Evolutionary conservation across 2,888 invertebrate genomes (phyloP), one percentile per base, ranked within the genome.

Genomic region (Folsomia candida): DNA sequence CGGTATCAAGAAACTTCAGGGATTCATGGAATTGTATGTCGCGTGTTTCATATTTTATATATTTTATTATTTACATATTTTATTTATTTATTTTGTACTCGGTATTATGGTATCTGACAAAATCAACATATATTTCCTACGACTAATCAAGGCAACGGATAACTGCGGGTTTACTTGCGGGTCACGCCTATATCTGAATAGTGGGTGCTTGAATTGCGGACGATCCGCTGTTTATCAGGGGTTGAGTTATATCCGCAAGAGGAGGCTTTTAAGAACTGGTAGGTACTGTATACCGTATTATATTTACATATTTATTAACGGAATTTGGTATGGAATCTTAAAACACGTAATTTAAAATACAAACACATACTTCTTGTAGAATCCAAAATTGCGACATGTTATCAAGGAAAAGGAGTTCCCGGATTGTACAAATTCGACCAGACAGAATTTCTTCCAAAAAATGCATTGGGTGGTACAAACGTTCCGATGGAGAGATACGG

Each of bases 71-170:
- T n/a, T n/a, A n/a, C 9, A 22, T n/a, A 58, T 11, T 58, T n/a
- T 11, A 58, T 22, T n/a, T 58, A 22, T n/a, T 11, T 58, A n/a
- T 58, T 58, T 58, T 28, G n/a, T 28, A 18, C 20, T n/a, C n/a
- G n/a, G n/a, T n/a, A n/a, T n/a, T n/a, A n/a, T n/a, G n/a, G n/a
- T n/a, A n/a, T n/a, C n/a, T n/a, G n/a, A n/a, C n/a, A n/a, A n/a
- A n/a, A n/a, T n/a, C n/a, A n/a, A n/a, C n/a, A n/a, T n/a, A n/a
- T n/a, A n/a, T n/a, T n/a, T n/a, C n/a, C n/a, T n/a, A n/a, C n/a
- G n/a, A n/a, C n/a, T n/a, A n/a, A n/a, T n/a, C n/a, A 47, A 78
- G 77, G 76, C 78, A 0, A 78, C 78, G 29, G 76, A 78, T 37
- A 59, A 72, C 2, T 78, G 78, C 47, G 78, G 78, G 18, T 76